Base-by-base conservation (phyloP, 2,113 vertebrate species). In the Mustela nigripes region DNA sequence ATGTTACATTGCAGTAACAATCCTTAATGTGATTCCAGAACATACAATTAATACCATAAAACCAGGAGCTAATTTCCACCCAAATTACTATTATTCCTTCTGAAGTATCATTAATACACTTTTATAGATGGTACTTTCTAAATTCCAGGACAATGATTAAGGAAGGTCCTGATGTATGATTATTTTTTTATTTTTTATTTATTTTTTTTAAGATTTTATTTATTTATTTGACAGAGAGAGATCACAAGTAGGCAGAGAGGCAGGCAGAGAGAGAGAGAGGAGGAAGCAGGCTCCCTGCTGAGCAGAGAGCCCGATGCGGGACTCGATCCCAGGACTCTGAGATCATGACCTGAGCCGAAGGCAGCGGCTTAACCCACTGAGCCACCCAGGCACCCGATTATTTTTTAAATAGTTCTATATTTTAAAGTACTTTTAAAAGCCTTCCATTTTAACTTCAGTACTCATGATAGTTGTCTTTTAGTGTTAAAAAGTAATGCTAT, bases 1-100 rank as follows among this genome's bases (percentile, higher is more conserved):
- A 53, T 71, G 53, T 21, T 60, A 36, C 62, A 45, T 50, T 48
- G 21, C n/a, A 67, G 11, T 89, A 69, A 90, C 19, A 82, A 31
- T 58, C 31, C 42, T 67, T 67, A 74, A 33, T 21, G 22, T 88
- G 39, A 78, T 11, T 78, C 45, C n/a, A 45, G 2, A 82, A 50
- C 42, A 0, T 9, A 91, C 81, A 96, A 79, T 42, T 86, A 73
- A 82, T 53, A 91, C n/a, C 58, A 50, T 39, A 78, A 94, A 93
- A 78, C 11, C 9, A 65, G 24, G 11, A 71, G 15, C 26, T 82
- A 78, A 50, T 78, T 80, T 74, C 7, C 15, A 82, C 65, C 48
- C 45, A 1, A 78, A 71, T 67, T 62, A 39, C 2, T 63, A 33
- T 33, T 50, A 53, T 18, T 78, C 10, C 11, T 86, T 73, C 48